Base-by-base conservation (phyloP, 2,888 invertebrate genomes). In the Gari tellinella region DNA sequence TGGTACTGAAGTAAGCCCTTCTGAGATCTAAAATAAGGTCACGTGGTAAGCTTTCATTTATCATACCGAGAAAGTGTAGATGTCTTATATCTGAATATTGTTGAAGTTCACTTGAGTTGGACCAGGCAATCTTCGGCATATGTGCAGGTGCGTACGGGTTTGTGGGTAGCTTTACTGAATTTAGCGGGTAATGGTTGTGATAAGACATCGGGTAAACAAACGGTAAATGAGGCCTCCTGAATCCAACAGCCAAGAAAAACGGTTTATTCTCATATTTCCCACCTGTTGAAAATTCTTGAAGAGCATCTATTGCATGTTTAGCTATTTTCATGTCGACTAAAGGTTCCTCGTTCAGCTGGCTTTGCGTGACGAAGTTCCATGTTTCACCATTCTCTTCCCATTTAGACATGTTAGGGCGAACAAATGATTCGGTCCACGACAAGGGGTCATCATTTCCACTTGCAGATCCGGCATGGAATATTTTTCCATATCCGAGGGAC, bases 151-250 rank as follows among this genome's bases (percentile, higher is more conserved):
- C 75, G 37, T 79, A 80, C 1, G 69, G 68, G 56, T 86, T 84
- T 12, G 62, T 43, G 2, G 87, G 85, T 21, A 85, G 63, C n/a
- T 66, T 45, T 14, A 72, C 67, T 19, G 41, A 17, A 19, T 55
- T 56, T 48, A 37, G 23, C 2, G 83, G 82, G 51, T 82, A 81
- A 93, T 92, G 92, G 95, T 96, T 93, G 80, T 96, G 92, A 92
- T 95, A 97, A 89, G 95, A 92, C 74, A 91, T 89, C 0, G 97
- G 97, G 93, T 95, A 96, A 86, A 96, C 96, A 15, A 97, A 93
- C 19, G 97, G 97, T 82, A 97, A 95, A 86, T 97, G 97, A 1
- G 97, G 97, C 88, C 97, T 97, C 88, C 97, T 95, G 89, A 96
- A 96, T 0, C 97, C 97, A 83, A 97, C 94, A 2, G 96, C 96